Evolutionary conservation across 2,888 invertebrate species (phyloP), one percentile per base, ranked within the genome.

Genomic region (Cryptocephalus moraei): DNA sequence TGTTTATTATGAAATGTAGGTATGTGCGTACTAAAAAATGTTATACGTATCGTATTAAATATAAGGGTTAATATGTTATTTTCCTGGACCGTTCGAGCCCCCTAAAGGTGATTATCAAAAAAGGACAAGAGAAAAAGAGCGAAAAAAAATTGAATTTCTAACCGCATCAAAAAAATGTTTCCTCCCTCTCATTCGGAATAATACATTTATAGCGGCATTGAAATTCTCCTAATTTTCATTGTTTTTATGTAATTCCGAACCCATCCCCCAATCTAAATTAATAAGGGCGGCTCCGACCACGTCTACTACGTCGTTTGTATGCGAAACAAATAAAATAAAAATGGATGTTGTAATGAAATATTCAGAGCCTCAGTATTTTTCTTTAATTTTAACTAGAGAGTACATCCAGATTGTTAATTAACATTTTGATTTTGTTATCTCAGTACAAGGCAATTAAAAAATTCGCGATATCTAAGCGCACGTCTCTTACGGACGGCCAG

Each of bases 381-480:
- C 69, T 69, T 69, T 68, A 68, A 69, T 69, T 67, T 64, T 62
- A 64, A 63, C 62, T 61, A 61, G 61, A 62, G 62, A 65, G 65
- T 63, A 67, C 63, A 65, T 63, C 64, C 65, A 62, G 67, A 67
- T 66, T 68, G 67, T 69, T 70, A 69, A 69, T 69, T 70, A 69
- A 69, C 69, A 70, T 68, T 69, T 68, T 68, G 69, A 69, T 69
- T 70, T 69, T 70, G 70, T 70, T 70, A 69, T 69, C 70, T 70
- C 67, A 62, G 61, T 59, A 56, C 61, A 60, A 65, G 67, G 67
- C 69, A 69, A 70, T 68, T 70, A 69, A 70, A 70, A 69, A 69
- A 65, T 65, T 64, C 59, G 65, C 68, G 66, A 68, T 69, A 68
- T 64, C 64, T 55, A 54, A 57, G 62, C 50, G 56, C 64, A 60